Evolutionary conservation across 2,113 vertebrate species (phyloP).

Genomic region (Forbesichthys papilliferus): DNA sequence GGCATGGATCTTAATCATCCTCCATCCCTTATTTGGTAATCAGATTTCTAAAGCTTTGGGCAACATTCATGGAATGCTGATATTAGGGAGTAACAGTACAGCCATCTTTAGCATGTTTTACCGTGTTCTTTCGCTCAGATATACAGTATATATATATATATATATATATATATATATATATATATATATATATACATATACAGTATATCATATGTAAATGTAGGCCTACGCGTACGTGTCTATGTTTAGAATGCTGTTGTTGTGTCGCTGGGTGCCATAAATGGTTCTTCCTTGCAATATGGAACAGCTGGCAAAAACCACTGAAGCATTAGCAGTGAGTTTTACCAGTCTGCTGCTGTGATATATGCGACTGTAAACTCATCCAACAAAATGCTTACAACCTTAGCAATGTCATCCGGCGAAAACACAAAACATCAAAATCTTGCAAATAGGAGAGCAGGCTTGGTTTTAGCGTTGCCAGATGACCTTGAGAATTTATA

Average conservation of each 20-base stretch:
- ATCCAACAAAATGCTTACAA: constrained; percentile 25
- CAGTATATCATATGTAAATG: neutral
- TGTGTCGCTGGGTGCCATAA: constrained; percentile 23
- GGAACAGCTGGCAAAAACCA: constrained; percentile 55
- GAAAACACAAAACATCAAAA: neutral
- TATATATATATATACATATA: neutral
- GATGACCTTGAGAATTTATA: constrained; percentile 43
- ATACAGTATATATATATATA: no score
- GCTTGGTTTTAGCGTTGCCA: neutral
- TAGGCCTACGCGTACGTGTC: neutral
- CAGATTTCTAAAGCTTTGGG: constrained; percentile 1
- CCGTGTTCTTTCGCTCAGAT: constrained; percentile 3
- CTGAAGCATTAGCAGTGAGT: constrained; percentile 30
- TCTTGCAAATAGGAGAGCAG: neutral
- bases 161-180: no score
- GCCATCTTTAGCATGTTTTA: constrained; percentile 13
- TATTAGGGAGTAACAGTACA: constrained; percentile 23
- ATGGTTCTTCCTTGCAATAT: constrained; percentile 50
- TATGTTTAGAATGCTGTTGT: constrained; percentile 15
- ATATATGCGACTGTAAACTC: constrained; percentile 34
- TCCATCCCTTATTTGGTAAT: constrained; percentile 3
- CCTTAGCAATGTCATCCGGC: constrained; percentile 29
- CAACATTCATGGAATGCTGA: constrained; percentile 31
- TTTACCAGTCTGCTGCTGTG: constrained; percentile 42
- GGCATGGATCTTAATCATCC: neutral